Evolutionary conservation across 2,888 invertebrate genomes (phyloP), one percentile per base, ranked within the genome.

Genomic region (Caenorhabditis sinica): DNA sequence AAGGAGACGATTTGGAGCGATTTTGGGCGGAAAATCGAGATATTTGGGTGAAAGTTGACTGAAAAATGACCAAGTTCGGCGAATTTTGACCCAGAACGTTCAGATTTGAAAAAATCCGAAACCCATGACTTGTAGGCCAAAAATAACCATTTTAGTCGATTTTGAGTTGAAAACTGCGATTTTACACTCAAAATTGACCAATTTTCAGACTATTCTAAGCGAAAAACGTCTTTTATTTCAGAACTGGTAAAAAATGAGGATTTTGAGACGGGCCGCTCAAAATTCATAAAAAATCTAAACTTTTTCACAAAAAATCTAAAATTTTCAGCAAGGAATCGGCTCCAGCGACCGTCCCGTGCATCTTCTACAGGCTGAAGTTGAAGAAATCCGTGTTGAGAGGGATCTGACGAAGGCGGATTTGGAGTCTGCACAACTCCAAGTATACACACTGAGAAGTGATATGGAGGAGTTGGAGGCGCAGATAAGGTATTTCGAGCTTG

Each of bases 351-450:
- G 86, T 0, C 85, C 88, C 3, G 76, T 76, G 3, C 86, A 87
- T 74, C 72, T 88, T n/a, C 61, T 86, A 5, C 83, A 77, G 43
- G 89, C 92, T 8, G 95, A 95, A 93, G 93, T 95, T 11, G 95
- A 95, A 88, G 94, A 95, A 68, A 88, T 95, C 0, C 94, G 94
- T 93, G 94, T 91, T 63, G 93, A 90, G 53, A 71, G 95, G 61
- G 95, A 95, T 87, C 92, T 94, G 86, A 92, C 95, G 43, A 93
- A 94, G 76, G 95, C 95, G 77, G 95, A 95, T 90, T 93, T 95
- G 51, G 94, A 94, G 73, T 94, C 94, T 83, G 88, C 92, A 66
- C 93, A 93, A 82, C 91, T 93, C 88, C 86, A 86, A 58, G 71
- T 90, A 11, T 90, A 90, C 65, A 90, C 88, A 43, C 56, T 90